Evolutionary conservation across 2,888 invertebrate genomes (phyloP).

Genomic region (Scaptomyza tumidula): DNA sequence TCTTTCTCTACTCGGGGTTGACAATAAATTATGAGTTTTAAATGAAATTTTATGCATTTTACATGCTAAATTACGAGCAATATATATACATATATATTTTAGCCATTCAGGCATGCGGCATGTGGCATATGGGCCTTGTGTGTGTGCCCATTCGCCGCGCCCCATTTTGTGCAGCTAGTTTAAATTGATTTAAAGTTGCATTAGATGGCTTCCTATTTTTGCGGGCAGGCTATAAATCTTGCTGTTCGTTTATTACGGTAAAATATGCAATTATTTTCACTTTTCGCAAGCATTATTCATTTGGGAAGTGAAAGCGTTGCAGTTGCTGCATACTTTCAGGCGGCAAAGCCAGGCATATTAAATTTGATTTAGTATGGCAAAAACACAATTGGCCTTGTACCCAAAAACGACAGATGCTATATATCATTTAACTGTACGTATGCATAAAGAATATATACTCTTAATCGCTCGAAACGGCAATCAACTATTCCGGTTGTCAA

Average conservation of each 20-base stretch:
- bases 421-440: background rate
- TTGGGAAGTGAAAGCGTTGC: slow-evolving; percentile 46
- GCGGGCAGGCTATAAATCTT: slow-evolving; percentile 64
- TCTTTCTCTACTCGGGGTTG: slow-evolving; percentile 18
- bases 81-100: slow-evolving; percentile 21
- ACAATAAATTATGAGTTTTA: slow-evolving; percentile 71
- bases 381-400: slow-evolving; percentile 30
- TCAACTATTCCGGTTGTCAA: slow-evolving; percentile 3
- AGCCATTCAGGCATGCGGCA: slow-evolving; percentile 36
- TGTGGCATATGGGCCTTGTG: slow-evolving; percentile 22
- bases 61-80: slow-evolving; percentile 64
- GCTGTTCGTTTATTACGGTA: slow-evolving; percentile 19
- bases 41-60: slow-evolving; percentile 63
- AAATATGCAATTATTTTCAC: slow-evolving; percentile 70
- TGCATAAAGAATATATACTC: background rate
- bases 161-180: slow-evolving; percentile 60
- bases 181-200: slow-evolving; percentile 75
- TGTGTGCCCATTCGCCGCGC: slow-evolving; percentile 44
- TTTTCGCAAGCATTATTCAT: slow-evolving; percentile 64
- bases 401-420: slow-evolving; percentile 5
- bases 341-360: slow-evolving; percentile 34
- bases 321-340: slow-evolving; percentile 71
- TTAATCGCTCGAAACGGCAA: slow-evolving; percentile 1
- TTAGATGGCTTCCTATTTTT: slow-evolving; percentile 38
- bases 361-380: slow-evolving; percentile 45